A percentile compares a stretch with the other conserved stretches of the same genome.
Conservation (phyloP, 2,113 vertebrate species). For the Symphodus melops region DNA sequence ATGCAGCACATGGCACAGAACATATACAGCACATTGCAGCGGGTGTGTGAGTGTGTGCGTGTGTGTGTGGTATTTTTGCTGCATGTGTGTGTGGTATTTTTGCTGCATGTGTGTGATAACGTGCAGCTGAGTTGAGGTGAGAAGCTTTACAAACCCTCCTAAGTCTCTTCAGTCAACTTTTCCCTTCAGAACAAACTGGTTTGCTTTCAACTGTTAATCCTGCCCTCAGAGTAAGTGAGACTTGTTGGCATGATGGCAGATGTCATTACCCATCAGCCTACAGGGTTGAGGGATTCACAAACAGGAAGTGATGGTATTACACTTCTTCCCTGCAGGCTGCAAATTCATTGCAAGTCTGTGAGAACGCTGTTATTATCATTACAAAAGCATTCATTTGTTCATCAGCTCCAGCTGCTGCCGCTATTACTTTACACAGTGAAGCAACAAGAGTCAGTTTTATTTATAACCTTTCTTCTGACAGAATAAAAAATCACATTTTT, state of each 20-base stretch:
- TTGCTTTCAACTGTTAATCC: constrained; percentile 68
- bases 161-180: constrained; percentile 49
- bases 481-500: constrained; percentile 37
- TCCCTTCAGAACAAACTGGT: constrained; percentile 56
- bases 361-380: constrained; percentile 49
- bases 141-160: constrained; percentile 34
- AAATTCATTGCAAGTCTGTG: constrained; percentile 35
- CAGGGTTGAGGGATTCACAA: constrained; percentile 45
- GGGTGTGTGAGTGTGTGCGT: too few relatives aligned
- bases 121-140: constrained; percentile 24
- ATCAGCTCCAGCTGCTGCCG: constrained; percentile 30
- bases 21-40: background rate
- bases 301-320: constrained; percentile 72
- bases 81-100: background rate
- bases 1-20: background rate
- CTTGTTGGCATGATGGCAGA: constrained; percentile 63
- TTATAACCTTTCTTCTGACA: constrained; percentile 22
- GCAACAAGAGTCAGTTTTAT: constrained; percentile 41
- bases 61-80: background rate
- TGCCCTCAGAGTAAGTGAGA: constrained; percentile 63
- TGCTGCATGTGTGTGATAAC: constrained; percentile 6
- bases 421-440: constrained; percentile 32
- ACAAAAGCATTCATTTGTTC: constrained; percentile 41
- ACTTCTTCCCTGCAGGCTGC: constrained; percentile 39
- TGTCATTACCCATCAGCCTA: constrained; percentile 66